Evolutionary conservation across 2,888 invertebrate species (phyloP).

Genomic region (Tetheella fluctuosa): DNA sequence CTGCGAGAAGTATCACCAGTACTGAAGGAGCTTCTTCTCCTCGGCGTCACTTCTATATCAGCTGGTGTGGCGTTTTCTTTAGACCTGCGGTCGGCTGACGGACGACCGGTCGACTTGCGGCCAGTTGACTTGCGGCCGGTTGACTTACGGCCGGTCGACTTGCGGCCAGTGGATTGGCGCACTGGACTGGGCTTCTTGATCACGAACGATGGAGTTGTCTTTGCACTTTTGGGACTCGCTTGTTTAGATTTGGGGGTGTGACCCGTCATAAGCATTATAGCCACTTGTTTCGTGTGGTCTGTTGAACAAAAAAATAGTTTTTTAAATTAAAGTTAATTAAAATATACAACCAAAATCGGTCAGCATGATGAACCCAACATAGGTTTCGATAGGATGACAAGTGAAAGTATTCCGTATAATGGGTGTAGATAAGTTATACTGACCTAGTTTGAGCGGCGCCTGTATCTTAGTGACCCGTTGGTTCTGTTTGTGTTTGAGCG

Average conservation of each 20-base stretch:
- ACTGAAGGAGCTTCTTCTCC: conserved; percentile 13
- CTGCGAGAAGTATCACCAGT: conserved; percentile 18
- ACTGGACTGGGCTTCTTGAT: conserved; percentile 43
- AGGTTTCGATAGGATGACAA: no score
- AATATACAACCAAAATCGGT: no score
- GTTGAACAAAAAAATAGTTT: conserved; percentile 4
- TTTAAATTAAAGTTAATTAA: no score
- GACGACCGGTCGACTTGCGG: conserved; percentile 24
- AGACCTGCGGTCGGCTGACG: conserved; percentile 13
- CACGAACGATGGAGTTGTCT: conserved; percentile 35
- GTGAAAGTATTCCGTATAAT: no score
- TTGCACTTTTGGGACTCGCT: conserved; percentile 19
- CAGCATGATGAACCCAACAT: no score
- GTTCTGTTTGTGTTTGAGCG: conserved; percentile 24
- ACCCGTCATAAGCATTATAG: conserved; percentile 74
- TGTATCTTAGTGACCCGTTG: conserved; percentile 61
- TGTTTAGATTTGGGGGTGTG: conserved; percentile 56
- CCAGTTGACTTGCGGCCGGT: conserved; percentile 25
- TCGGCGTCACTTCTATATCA: conserved; percentile 19
- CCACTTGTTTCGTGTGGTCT: conserved; percentile 79
- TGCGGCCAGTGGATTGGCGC: conserved; percentile 12
- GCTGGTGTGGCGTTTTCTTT: conserved; percentile 18
- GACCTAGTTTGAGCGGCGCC: conserved; percentile 58
- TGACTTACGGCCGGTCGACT: conserved; percentile 29
- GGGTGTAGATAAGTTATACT: conserved; percentile 26